Base-by-base conservation (phyloP, 1,140 invertebrate genomes). In the Reticulitermes speratus region DNA sequence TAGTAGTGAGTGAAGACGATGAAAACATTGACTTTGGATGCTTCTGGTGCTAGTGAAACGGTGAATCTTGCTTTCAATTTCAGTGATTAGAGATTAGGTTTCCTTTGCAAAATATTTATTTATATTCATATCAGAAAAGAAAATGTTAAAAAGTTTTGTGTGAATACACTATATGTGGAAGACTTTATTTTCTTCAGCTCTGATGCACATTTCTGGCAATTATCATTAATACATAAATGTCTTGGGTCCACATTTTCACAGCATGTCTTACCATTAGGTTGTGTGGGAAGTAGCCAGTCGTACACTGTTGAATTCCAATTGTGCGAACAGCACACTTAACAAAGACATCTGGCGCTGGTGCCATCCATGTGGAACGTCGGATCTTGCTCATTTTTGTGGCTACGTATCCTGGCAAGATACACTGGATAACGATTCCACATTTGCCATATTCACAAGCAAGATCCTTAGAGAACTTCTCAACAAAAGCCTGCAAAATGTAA, bases 371-470 rank as follows among this genome's bases (percentile, higher is more conserved):
- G n/a, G 96, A 91, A 87, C 94, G 94, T 59, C 94, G 94, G 86
- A 98, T 96, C 89, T 96, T 96, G 32, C 96, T 96, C 97, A 99
- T 97, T 88, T 98, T 98, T 0, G 97, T 97, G 9, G 97, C 96
- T 0, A 99, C 97, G 88, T 96, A 97, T 38, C 96, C 97, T 0
- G 98, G 98, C 82, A 96, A 90, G 3, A 99, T 92, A 89, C 96
- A 96, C 92, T 99, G 96, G 8, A 98, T 92, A 25, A 95, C 94
- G 5, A 99, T 95, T 8, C 97, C 97, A 86, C 94, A 93, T 12
- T 93, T 93, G 25, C 91, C 91, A 88, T 97, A 98, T 90, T 99
- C 97, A 16, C 93, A 93, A 9, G 94, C 93, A 38, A 98, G 91
- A 89, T 97, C 96, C 44, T 94, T 93, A 38, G 96, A 95, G 86